Evolutionary conservation across 53 echinoderm and acorn worm genomes (phyloP).

Genomic region (Henricia sp.): DNA sequence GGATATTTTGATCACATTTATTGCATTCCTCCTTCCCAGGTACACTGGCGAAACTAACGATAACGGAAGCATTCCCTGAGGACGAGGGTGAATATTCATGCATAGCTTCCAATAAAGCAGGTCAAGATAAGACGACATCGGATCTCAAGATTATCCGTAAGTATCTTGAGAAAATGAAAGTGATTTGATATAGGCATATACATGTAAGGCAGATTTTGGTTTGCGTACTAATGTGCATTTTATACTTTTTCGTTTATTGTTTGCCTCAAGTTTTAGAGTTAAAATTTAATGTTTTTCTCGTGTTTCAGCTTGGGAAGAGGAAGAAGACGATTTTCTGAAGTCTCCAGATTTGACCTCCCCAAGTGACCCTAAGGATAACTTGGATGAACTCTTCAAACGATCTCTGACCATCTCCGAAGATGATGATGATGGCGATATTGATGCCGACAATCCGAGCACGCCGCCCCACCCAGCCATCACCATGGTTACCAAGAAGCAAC

Average conservation of each 20-base stretch:
- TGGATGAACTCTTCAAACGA: constrained; percentile 37
- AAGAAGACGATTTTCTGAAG: constrained; percentile 10
- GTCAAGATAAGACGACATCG: constrained; percentile 64
- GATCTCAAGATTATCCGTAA: constrained; percentile 84
- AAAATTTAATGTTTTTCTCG: not conserved
- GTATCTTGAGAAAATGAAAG: too few relatives aligned
- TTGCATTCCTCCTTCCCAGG: constrained; percentile 25
- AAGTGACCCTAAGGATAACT: constrained; percentile 12
- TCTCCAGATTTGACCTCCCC: not conserved
- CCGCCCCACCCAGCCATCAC: constrained; percentile 17
- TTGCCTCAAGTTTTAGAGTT: too few relatives aligned
- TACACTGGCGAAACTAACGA: constrained; percentile 74
- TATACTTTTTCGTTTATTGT: too few relatives aligned
- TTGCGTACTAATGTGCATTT: too few relatives aligned
- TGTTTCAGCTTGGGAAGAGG: constrained; percentile 51
- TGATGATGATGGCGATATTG: constrained; percentile 33
- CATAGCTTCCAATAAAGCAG: constrained; percentile 78
- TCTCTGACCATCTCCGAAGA: constrained; percentile 48
- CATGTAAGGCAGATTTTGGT: too few relatives aligned
- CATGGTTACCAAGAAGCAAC: constrained; percentile 32
- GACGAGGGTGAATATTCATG: constrained; percentile 96
- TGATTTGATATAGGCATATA: too few relatives aligned
- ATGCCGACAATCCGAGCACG: constrained; percentile 13
- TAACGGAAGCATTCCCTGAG: constrained; percentile 94
- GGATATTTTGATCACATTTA: too few relatives aligned